Evolutionary conservation across 2,888 invertebrate species (phyloP), one percentile per base, ranked within the genome.

Genomic region (Noctua pronuba): DNA sequence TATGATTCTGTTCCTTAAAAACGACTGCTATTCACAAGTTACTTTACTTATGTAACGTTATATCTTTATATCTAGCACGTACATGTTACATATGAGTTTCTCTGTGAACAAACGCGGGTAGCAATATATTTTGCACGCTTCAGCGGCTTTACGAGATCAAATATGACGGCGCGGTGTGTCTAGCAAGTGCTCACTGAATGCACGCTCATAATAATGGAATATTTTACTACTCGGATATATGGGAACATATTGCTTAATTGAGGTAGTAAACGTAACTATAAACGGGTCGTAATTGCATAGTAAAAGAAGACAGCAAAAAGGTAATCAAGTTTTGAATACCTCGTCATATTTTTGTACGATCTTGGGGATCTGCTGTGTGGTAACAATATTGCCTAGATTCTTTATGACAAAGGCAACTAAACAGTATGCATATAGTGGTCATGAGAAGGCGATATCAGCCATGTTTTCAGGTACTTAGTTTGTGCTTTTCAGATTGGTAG

Each of bases 131-230:
- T 77, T 77, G 74, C 66, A 64, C 84, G 84, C 31, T 72, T 75
- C 84, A 70, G 58, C 73, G 66, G 84, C 75, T 77, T 80, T 86
- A 80, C 64, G 77, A 73, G 85, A 85, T 87, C 87, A 86, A 84
- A 85, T 71, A 77, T 84, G 84, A 79, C 67, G 67, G 71, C 62
- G 60, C 49, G 38, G 38, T 82, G 52, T 83, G 55, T 65, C 38
- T 44, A 75, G 76, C 70, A 68, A 84, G 31, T 52, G 52, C 35
- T 75, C 60, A 70, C 41, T 65, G 35, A 55, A 75, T 81, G 69
- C 72, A 72, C 28, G 70, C 55, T 70, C 74, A 69, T 69, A 49
- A 72, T 84, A 69, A 69, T 64, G 79, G 69, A 73, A 75, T 70
- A 70, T 75, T 77, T 83, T 73, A 70, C 71, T 55, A 75, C 46